Base-by-base conservation (phyloP, 2,113 vertebrate species). In the Stegastes partitus region DNA sequence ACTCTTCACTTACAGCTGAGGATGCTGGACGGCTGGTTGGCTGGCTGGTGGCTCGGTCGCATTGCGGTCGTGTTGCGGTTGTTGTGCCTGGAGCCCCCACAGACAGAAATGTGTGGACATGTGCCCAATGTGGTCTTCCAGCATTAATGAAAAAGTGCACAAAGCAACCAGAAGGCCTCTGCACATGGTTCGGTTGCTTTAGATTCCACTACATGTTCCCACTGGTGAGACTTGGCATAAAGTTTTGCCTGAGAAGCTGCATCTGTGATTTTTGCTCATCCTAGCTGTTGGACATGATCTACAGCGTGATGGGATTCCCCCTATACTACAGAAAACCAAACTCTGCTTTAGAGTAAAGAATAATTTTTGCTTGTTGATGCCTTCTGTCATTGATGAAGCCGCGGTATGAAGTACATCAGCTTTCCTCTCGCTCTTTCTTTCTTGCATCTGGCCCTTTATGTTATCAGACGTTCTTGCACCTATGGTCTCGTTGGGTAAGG, bases 31-130 rank as follows among this genome's bases (percentile, higher is more conserved):
- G 51, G 65, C 82, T 75, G 75, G 22, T 11, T 37, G 45, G 55
- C 51, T 55, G 39, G 51, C 51, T 34, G 44, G 65, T 45, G 22
- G 80, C 44, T 87, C 15, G 61, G 81, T 80, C 21, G 51, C 78
- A 68, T 61, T 80, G 86, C 15, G 73, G 86, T 86, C 49, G 25
- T 74, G 68, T 72, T 82, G 83, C 23, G 59, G 85, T 87, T 73
- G 64, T 77, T 3, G 39, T 3, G 37, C 78, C 44, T 80, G 56
- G 47, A 80, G 65, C 63, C 49, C 31, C 34, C 25, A 21, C 53
- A 39, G 63, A 83, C 55, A 85, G 67, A 74, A 77, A 42, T 37
- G 65, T 77, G 63, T 72, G 79, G 83, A 84, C 69, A 44, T 77
- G 51, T 53, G 39, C 62, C 74, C 62, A 77, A 37, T 74, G 71